Conservation (phyloP, 1,140 invertebrate genomes). For the Aricia agestis region DNA sequence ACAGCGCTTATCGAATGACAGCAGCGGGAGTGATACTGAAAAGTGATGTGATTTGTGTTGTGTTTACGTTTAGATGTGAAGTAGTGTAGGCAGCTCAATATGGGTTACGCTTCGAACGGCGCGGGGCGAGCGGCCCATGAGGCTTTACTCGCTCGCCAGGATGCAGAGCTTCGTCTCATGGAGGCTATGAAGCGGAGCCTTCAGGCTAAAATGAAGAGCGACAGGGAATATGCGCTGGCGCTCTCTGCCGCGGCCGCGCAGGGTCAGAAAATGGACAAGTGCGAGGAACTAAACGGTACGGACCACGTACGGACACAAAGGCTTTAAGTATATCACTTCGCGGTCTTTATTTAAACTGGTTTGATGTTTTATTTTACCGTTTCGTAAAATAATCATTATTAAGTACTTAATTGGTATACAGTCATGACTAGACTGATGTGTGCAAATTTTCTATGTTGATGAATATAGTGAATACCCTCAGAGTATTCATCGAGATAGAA, state of each 20-base stretch:
- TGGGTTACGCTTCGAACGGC: slow-evolving; percentile 91
- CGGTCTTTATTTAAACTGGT: slow-evolving; percentile 12
- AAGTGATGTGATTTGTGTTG: slow-evolving; percentile 66
- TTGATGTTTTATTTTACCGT: slow-evolving; percentile 12
- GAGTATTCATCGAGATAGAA: no score
- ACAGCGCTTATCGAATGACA: slow-evolving; percentile 31
- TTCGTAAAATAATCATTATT: neutral
- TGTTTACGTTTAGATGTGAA: slow-evolving; percentile 67
- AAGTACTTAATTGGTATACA: slow-evolving; percentile 1
- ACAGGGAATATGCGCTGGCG: slow-evolving; percentile 91
- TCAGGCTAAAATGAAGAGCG: slow-evolving; percentile 90
- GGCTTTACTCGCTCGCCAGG: slow-evolving; percentile 89
- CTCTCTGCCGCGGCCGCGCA: slow-evolving; percentile 86
- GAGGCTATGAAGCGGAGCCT: slow-evolving; percentile 92
- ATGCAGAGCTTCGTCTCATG: slow-evolving; percentile 92
- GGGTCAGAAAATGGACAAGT: slow-evolving; percentile 89
- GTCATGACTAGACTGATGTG: neutral
- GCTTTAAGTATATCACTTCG: slow-evolving; percentile 5
- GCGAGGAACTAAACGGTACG: slow-evolving; percentile 84
- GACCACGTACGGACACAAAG: slow-evolving; percentile 23
- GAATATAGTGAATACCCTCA: no score
- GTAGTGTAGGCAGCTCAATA: slow-evolving; percentile 68
- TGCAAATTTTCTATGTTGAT: no score
- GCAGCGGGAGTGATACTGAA: slow-evolving; percentile 62
- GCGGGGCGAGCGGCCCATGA: slow-evolving; percentile 90